Evolutionary conservation across 2,797 vertebrate species (phyloP).

Genomic region (Hippopotamyrus pictus): DNA sequence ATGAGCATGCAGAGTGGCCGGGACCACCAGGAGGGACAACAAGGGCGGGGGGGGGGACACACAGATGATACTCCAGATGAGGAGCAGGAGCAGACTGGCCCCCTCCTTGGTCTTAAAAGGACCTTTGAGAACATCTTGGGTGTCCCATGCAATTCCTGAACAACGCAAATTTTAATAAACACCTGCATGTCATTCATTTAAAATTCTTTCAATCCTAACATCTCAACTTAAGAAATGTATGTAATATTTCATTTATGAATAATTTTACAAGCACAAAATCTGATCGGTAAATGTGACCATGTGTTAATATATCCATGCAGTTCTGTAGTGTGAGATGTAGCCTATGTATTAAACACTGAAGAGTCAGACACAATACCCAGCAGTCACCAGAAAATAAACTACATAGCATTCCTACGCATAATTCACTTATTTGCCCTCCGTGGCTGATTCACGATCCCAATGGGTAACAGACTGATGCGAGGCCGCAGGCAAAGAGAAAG

Average conservation of each 20-base stretch:
- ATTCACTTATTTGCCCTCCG: background rate
- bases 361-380: background rate
- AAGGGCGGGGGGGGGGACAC: background rate
- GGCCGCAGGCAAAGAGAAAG: background rate
- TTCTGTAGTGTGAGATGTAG: background rate
- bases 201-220: background rate
- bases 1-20: background rate
- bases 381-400: background rate
- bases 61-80: background rate
- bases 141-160: background rate
- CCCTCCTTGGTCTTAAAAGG: background rate
- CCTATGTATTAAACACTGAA: background rate
- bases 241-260: background rate
- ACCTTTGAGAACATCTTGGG: background rate
- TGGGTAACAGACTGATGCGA: background rate
- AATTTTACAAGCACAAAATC: background rate
- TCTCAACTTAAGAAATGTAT: background rate
- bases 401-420: background rate
- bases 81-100: background rate
- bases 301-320: background rate
- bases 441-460: background rate
- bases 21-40: background rate
- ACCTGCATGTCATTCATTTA: background rate
- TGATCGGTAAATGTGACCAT: background rate
- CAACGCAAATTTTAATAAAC: background rate